Base-by-base conservation (phyloP, 1,140 invertebrate species). In the Drosophila tani region DNA sequence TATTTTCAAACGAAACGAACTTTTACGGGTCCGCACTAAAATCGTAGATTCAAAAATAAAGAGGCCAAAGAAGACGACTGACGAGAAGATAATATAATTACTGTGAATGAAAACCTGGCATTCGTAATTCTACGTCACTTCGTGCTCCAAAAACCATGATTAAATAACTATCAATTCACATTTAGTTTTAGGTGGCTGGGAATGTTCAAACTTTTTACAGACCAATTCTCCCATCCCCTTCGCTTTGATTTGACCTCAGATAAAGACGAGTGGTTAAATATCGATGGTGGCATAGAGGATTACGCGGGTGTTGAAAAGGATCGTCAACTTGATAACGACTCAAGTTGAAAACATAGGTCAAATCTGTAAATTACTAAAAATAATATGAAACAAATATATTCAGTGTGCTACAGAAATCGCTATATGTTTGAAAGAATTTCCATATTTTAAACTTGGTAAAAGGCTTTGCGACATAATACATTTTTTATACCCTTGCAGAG, bases 101-200 rank as follows among this genome's bases (percentile, higher is more conserved):
- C 9, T 15, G n/a, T 32, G 49, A 51, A n/a, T 17, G 7, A 27
- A 19, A 53, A 9, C 11, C 29, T 35, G 50, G 50, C 11, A 53
- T 4, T 3, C 19, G 17, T 35, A 53, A 35, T 53, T 19, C 11
- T 7, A 32, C 29, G 11, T 45, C 46, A 49, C 47, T 68, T 67
- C 19, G n/a, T 66, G 45, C 24, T 68, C 17, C 17, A 15, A 38
- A 50, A 50, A 47, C 24, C 35, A 27, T 41, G 66, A 58, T 50
- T 59, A 43, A 47, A 43, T 66, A 55, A 43, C 53, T 43, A 73
- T 40, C 35, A 70, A 70, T 70, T 53, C 66, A 71, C 66, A 50
- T 69, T 66, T 45, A 50, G 24, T 35, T 65, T 51, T n/a, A 51
- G 38, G 40, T 38, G 27, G n/a, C 14, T 51, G 21, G 41, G 32